These are phyloP conservation scores for Pseudeuparius sepicola DNA, from an alignment of 2,888 invertebrate species.

Conservation along the genomic window DNA sequence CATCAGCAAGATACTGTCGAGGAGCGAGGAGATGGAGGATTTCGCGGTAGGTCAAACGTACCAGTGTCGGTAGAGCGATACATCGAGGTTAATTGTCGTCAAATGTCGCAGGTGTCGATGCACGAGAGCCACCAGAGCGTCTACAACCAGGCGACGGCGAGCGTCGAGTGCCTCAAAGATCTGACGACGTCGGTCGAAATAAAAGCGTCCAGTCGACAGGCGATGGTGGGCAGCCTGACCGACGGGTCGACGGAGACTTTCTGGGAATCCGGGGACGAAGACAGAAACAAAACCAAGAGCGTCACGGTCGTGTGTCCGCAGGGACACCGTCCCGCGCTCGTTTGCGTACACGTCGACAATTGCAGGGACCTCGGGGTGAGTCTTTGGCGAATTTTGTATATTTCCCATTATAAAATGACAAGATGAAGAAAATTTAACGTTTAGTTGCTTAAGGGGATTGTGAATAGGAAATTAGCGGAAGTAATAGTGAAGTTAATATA, in stretches of 20 bases:
- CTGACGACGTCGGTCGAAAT: constrained; percentile 68
- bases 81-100: no score
- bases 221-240: constrained; percentile 85
- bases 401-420: constrained; percentile 23
- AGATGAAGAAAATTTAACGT: no score
- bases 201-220: constrained; percentile 85
- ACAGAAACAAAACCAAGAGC: constrained; percentile 84
- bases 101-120: no score
- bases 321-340: constrained; percentile 56
- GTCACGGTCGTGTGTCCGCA: constrained; percentile 59
- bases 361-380: constrained; percentile 80
- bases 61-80: no score
- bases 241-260: constrained; percentile 96
- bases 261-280: constrained; percentile 98
- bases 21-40: constrained; percentile 75
- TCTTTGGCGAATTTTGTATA: constrained; percentile 16
- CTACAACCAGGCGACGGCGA: constrained; percentile 35
- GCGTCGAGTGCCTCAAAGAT: constrained; percentile 60
- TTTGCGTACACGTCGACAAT: constrained; percentile 91
- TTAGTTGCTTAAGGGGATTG: constrained; percentile 88
- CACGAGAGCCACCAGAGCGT: constrained; percentile 32
- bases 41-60: constrained; percentile 38
- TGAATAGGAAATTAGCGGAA: constrained; percentile 77
- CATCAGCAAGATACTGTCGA: constrained; percentile 88
- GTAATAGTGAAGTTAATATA: constrained; percentile 78